Evolutionary conservation across 1,140 invertebrate genomes (phyloP).

Genomic region (Drosophila ananassae): DNA sequence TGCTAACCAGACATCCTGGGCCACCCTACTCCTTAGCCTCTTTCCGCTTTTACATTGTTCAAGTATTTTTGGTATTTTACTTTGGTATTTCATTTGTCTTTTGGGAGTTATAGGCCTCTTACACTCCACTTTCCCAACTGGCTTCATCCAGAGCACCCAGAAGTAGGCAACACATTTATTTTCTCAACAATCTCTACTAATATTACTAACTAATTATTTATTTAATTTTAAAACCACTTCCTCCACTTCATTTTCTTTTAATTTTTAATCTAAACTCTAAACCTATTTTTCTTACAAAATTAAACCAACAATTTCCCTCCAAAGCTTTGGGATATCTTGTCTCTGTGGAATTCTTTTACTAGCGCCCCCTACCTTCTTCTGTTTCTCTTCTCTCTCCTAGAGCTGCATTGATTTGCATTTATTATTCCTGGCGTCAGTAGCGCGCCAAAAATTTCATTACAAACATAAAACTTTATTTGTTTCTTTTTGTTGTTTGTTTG

Average conservation of each 20-base stretch:
- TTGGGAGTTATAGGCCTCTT: not conserved
- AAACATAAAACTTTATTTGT: constrained; percentile 79
- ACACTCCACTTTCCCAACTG: no score
- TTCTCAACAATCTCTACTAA: no score
- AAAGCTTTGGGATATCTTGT: not conserved
- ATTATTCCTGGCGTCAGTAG: constrained; percentile 59
- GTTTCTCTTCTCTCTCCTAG: not conserved
- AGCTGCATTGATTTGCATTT: constrained; percentile 77
- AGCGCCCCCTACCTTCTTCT: not conserved
- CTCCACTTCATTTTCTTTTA: not conserved
- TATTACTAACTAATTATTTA: no score
- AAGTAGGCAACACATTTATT: no score
- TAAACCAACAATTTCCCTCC: no score
- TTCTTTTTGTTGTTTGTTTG: constrained; percentile 44
- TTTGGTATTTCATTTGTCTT: constrained; percentile 67
- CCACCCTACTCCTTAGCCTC: not conserved
- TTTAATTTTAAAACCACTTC: not conserved
- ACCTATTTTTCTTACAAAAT: not conserved
- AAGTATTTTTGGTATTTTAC: constrained; percentile 73
- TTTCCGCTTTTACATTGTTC: constrained; percentile 46
- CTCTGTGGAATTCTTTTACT: constrained; percentile 4
- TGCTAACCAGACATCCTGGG: constrained; percentile 26
- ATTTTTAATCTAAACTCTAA: not conserved
- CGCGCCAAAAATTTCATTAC: constrained; percentile 74
- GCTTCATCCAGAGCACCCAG: no score